Conservation (phyloP, 2,113 vertebrate genomes). For the Regulus satrapa region DNA sequence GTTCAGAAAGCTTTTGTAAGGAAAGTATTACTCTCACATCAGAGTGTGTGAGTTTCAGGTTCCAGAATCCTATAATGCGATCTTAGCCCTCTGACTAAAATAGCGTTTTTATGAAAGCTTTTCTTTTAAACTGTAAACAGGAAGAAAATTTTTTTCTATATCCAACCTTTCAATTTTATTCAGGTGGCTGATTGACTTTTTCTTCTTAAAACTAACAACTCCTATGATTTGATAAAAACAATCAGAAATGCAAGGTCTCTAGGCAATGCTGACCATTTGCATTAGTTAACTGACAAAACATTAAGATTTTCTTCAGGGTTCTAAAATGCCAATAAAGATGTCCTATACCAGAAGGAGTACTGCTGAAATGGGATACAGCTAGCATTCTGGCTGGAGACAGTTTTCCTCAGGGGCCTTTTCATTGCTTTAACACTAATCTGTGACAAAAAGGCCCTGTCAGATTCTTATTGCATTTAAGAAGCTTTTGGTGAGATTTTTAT, state of each 20-base stretch:
- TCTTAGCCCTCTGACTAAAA: background rate
- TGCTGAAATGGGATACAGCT: slow-evolving; percentile 39
- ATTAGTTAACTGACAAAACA: background rate
- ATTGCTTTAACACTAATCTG: slow-evolving; percentile 78
- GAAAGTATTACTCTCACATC: background rate
- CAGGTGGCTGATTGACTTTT: background rate
- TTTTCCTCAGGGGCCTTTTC: slow-evolving; percentile 71
- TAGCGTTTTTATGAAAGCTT: background rate
- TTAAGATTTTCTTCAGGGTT: background rate
- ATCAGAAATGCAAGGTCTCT: background rate
- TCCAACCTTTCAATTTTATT: background rate
- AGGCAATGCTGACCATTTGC: background rate
- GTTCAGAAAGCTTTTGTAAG: background rate
- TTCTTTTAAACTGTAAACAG: background rate
- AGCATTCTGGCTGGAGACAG: slow-evolving; percentile 46
- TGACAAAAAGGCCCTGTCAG: slow-evolving; percentile 78
- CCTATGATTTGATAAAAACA: background rate
- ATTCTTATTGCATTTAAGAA: slow-evolving; percentile 78
- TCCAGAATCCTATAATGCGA: background rate
- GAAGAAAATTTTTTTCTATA: background rate
- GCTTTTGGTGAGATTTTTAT: slow-evolving; percentile 82
- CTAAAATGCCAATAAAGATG: slow-evolving; percentile 50
- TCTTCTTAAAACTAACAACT: background rate
- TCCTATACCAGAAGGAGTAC: background rate
- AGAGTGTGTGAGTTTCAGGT: background rate